These are phyloP conservation scores for Zaprionus capensis DNA, from an alignment of 1,140 invertebrate species.

Conservation along the genomic window DNA sequence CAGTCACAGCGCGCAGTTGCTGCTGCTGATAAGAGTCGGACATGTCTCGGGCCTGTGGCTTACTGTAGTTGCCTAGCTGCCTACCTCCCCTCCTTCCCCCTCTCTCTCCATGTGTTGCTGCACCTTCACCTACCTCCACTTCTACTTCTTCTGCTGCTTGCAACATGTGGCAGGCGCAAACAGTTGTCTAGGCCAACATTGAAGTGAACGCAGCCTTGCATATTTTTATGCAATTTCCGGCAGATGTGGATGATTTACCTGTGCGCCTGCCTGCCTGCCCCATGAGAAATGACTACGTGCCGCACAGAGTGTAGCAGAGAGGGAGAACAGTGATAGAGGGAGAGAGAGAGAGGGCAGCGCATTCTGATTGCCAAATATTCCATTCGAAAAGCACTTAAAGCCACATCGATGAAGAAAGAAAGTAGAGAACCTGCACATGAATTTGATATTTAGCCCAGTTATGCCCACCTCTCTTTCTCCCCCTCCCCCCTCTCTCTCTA, in stretches of 20 bases:
- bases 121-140: neutral
- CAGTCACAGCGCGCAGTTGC: conserved; percentile 42
- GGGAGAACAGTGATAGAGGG: neutral
- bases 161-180: conserved; percentile 49
- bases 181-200: conserved; percentile 29
- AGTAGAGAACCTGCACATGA: neutral
- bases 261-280: conserved; percentile 33
- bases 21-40: conserved; percentile 47
- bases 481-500: neutral
- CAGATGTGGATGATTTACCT: conserved; percentile 80
- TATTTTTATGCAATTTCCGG: conserved; percentile 82
- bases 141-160: conserved; percentile 13
- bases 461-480: neutral
- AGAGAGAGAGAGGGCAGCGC: neutral
- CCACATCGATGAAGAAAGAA: neutral
- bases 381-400: conserved; percentile 32
- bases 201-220: conserved; percentile 56
- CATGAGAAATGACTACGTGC: conserved; percentile 71
- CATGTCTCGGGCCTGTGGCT: conserved; percentile 50
- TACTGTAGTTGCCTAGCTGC: conserved; percentile 37
- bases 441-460: conserved; percentile 7
- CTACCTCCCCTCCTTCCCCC: neutral
- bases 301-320: conserved; percentile 19
- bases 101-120: neutral
- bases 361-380: conserved; percentile 30